These are phyloP conservation scores for Bufo gargarizans DNA, from an alignment of 2,113 vertebrate species.

Conservation along the genomic window DNA sequence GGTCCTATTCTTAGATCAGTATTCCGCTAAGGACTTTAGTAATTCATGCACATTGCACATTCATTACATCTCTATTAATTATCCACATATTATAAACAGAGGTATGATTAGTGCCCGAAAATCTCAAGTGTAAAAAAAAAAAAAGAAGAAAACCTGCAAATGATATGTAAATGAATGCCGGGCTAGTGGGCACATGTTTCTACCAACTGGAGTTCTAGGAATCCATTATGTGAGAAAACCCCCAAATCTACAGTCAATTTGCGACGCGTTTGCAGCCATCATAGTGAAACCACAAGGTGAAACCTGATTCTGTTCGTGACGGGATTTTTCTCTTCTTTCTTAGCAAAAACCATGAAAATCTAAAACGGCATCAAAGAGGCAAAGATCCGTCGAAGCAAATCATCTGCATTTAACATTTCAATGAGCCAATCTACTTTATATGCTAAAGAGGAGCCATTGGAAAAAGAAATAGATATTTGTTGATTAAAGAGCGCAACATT, in stretches of 20 bases:
- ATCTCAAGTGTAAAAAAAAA: not conserved
- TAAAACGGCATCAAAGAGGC: conserved; percentile 90
- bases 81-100: conserved; percentile 7
- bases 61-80: not conserved
- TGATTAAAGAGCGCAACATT: conserved; percentile 85
- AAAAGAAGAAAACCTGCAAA: not conserved
- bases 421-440: conserved; percentile 78
- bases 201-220: conserved; percentile 1
- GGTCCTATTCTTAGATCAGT: not conserved
- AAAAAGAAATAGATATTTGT: conserved; percentile 79
- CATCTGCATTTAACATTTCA: conserved; percentile 79
- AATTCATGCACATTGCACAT: not conserved
- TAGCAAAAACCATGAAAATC: conserved; percentile 33
- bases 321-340: conserved; percentile 34
- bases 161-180: conserved; percentile 9
- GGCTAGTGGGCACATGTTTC: conserved; percentile 17
- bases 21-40: not conserved
- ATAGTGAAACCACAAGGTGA: conserved; percentile 13
- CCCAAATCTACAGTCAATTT: conserved; percentile 15
- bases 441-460: conserved; percentile 69
- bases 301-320: conserved; percentile 21
- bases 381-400: conserved; percentile 86
- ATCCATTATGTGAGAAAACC: conserved; percentile 13
- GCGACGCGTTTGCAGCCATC: not conserved
- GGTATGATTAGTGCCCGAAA: not conserved